Conservation (phyloP, 2,113 vertebrate genomes). For the Eptesicus fuscus region DNA sequence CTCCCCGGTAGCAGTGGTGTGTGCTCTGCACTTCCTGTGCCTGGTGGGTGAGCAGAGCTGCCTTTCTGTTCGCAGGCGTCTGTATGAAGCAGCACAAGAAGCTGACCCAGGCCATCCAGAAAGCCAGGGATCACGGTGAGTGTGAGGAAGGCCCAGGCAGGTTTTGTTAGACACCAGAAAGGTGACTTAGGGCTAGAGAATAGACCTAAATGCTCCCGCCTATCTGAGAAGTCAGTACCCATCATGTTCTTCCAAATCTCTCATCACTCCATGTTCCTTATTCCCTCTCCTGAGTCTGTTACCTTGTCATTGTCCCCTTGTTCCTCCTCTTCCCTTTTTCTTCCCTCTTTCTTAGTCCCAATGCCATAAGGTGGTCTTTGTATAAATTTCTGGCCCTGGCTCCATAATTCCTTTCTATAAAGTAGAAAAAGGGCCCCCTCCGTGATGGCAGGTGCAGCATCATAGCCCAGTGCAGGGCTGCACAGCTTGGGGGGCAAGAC, state of each 20-base stretch:
- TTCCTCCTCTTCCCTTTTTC: not conserved
- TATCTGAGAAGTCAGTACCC: not conserved
- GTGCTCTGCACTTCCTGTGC: not conserved
- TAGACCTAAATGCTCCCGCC: not conserved
- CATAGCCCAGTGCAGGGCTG: not conserved
- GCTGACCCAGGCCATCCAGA: constrained; percentile 83
- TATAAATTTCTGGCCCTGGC: not conserved
- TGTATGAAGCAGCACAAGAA: constrained; percentile 91
- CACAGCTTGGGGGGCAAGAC: not conserved
- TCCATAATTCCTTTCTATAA: not conserved
- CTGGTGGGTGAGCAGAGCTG: not conserved
- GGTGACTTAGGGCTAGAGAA: not conserved
- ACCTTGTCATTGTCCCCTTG: not conserved
- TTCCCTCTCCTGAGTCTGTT: not conserved
- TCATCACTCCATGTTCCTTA: not conserved
- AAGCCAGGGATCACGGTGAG: constrained; percentile 87
- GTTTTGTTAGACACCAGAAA: not conserved
- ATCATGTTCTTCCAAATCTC: not conserved
- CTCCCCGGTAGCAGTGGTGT: not conserved
- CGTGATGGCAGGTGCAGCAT: not conserved
- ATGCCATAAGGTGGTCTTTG: not conserved
- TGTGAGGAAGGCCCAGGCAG: not conserved
- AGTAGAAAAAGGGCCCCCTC: not conserved
- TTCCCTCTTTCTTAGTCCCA: not conserved
- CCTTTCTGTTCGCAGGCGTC: constrained; percentile 80